phyloP scores from a whole-genome alignment of 2,797 vertebrate genomes.

The Enteromius treurensis region DNA sequence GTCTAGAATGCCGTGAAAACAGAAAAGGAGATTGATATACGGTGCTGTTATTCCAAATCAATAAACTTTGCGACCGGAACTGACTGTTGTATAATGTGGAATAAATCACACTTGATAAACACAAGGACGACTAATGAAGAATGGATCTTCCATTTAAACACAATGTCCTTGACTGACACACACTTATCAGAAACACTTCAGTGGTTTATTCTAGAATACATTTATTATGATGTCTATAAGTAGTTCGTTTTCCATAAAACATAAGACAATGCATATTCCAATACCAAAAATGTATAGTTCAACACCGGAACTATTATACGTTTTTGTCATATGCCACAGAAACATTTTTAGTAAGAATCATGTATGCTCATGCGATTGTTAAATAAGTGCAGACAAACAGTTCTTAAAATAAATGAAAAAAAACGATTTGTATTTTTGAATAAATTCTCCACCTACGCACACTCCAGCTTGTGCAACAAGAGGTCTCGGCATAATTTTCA shows the following conservation, averaged over 20 bases:
- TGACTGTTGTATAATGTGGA: neutral
- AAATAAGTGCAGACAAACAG: neutral
- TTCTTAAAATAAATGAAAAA: neutral
- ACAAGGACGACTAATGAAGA: constrained; percentile 13
- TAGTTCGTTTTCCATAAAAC: neutral
- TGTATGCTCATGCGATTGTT: neutral
- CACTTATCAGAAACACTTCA: constrained; percentile 17
- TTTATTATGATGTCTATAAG: neutral
- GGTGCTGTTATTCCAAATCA: neutral
- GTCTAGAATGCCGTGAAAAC: neutral
- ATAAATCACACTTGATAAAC: constrained; percentile 15
- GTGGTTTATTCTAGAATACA: neutral
- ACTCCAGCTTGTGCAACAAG: neutral
- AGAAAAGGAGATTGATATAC: neutral
- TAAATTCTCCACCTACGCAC: neutral
- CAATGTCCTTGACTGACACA: constrained; percentile 7
- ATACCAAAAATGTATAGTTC: neutral
- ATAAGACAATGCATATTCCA: neutral
- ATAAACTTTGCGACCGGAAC: neutral
- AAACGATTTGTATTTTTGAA: neutral
- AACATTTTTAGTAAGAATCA: neutral
- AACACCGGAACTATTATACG: neutral
- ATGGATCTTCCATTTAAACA: neutral
- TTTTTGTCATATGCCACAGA: neutral
- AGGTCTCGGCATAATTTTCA: neutral